Conservation (phyloP, 1,140 invertebrate species). For the Microplitis demolitor region DNA sequence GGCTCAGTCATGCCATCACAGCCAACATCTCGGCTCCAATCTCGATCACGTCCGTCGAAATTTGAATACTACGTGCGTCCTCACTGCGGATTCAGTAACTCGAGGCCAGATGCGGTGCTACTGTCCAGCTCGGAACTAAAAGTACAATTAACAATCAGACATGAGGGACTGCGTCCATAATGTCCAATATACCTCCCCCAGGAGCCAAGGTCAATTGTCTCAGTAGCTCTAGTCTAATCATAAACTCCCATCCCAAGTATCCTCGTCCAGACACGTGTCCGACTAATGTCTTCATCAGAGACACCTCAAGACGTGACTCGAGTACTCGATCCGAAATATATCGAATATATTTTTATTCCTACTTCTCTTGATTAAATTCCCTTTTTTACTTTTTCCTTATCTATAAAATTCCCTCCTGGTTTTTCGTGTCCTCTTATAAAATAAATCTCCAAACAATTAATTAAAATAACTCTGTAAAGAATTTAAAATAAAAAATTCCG, state of each 20-base stretch:
- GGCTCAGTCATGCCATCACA: too few relatives aligned
- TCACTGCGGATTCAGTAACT: not conserved
- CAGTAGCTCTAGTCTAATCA: constrained; percentile 3
- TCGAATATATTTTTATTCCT: not conserved
- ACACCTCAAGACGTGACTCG: not conserved
- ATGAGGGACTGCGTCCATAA: not conserved
- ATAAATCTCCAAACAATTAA: too few relatives aligned
- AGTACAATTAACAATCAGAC: constrained; percentile 22
- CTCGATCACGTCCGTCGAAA: too few relatives aligned
- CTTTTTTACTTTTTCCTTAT: not conserved
- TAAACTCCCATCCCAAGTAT: not conserved
- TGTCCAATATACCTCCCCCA: not conserved
- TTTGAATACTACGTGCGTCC: not conserved
- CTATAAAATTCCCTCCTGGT: not conserved
- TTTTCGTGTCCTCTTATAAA: too few relatives aligned
- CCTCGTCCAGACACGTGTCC: not conserved
- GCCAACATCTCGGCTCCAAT: too few relatives aligned
- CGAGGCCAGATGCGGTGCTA: too few relatives aligned
- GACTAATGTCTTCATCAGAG: not conserved
- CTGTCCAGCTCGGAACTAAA: not conserved
- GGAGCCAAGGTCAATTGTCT: constrained; percentile 9
- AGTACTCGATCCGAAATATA: not conserved
- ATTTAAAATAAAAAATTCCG: not conserved
- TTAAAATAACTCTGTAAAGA: too few relatives aligned
- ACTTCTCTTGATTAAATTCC: not conserved